Percentiles rank a stretch among this genome's conserved stretches.
phyloP scores from a whole-genome alignment of 2,797 vertebrate species.

The Sylvilagus floridanus region DNA sequence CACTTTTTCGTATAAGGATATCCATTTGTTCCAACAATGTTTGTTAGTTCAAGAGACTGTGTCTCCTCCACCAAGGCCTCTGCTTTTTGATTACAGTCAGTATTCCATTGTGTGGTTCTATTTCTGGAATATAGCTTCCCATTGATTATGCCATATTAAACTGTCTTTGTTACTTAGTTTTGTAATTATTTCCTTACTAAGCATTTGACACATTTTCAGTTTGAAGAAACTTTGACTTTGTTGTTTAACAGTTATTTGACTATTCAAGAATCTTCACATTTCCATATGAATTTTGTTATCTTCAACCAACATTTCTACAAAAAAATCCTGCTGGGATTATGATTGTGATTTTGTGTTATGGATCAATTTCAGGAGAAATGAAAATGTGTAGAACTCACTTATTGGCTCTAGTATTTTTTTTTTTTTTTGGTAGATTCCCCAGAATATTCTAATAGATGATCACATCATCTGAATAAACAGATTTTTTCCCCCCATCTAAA shows the following conservation, averaged over 20 bases:
- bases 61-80: neutral
- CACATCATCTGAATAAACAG: neutral
- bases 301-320: neutral
- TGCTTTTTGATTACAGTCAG: neutral
- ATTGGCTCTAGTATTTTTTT: neutral
- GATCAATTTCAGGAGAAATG: conserved; percentile 8
- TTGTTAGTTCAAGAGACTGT: neutral
- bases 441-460: neutral
- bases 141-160: neutral
- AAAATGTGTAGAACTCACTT: neutral
- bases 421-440: neutral
- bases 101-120: neutral
- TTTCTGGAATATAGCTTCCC: neutral
- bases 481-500: neutral
- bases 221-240: neutral
- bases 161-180: neutral
- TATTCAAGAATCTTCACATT: conserved; percentile 13
- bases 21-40: neutral
- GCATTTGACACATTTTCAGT: neutral
- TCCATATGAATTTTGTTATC: neutral
- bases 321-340: neutral
- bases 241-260: neutral
- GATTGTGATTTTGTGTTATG: conserved; percentile 11
- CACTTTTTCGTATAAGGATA: neutral
- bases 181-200: neutral